Percentiles rank a stretch among this genome's conserved stretches.
phyloP scores from a whole-genome alignment of 2,797 vertebrate genomes.

The Platyrinchus mystaceus region DNA sequence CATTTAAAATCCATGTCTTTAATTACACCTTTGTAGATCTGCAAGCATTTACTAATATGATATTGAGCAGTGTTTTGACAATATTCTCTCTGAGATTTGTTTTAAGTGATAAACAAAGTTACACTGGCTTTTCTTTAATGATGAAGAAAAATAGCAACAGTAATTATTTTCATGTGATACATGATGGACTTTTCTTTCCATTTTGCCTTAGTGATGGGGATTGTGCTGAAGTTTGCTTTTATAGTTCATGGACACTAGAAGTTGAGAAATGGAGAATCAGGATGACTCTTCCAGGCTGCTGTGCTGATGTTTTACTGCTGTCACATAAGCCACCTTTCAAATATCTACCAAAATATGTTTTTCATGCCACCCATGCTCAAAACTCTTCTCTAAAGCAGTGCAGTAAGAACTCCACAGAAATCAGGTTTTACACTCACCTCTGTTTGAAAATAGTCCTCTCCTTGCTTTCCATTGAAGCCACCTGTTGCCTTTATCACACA shows the following conservation, averaged over 20 bases:
- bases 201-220: not conserved
- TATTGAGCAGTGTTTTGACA: not conserved
- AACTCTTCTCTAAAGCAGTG: not conserved
- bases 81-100: not conserved
- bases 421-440: not conserved
- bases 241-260: not conserved
- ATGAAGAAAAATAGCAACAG: not conserved
- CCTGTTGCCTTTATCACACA: not conserved
- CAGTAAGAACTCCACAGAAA: not conserved
- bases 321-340: not conserved
- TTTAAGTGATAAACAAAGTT: not conserved
- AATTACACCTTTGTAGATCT: not conserved
- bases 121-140: not conserved
- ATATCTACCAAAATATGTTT: not conserved
- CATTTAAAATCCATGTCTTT: not conserved
- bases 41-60: not conserved
- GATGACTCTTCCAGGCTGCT: not conserved
- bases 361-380: not conserved
- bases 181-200: not conserved
- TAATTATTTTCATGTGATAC: not conserved
- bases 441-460: not conserved
- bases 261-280: not conserved
- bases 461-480: not conserved
- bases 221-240: not conserved
- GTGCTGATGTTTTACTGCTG: not conserved